Percentiles rank a stretch among this genome's conserved stretches.
These are phyloP conservation scores for Perca fluviatilis DNA, from an alignment of 2,113 vertebrate genomes.

Conservation along the genomic window DNA sequence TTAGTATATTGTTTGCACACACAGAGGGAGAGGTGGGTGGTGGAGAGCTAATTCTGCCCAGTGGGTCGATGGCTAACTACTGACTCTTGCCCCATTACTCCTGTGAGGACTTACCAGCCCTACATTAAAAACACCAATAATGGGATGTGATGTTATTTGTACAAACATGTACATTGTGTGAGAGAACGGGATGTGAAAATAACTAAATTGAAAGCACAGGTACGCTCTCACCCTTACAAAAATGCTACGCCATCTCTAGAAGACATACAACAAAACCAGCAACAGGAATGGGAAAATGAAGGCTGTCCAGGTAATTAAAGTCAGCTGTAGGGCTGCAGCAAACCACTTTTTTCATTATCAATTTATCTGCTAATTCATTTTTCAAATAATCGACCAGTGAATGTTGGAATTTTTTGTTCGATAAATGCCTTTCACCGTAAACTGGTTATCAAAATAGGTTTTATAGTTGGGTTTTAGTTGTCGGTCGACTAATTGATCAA, in stretches of 20 bases:
- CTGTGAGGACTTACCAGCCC: conserved; percentile 7
- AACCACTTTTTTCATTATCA: not conserved
- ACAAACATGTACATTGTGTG: not conserved
- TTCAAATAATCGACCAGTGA: not conserved
- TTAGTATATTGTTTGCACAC: conserved; percentile 76
- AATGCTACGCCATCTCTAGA: not conserved
- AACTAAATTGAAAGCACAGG: not conserved
- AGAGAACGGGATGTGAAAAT: not conserved
- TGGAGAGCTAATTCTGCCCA: conserved; percentile 32
- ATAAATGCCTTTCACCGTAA: not conserved
- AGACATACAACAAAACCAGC: not conserved
- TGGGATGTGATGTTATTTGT: not conserved
- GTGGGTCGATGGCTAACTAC: conserved; percentile 54
- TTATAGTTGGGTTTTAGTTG: not conserved
- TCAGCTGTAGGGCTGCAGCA: not conserved
- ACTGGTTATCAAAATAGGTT: not conserved
- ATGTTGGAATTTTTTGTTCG: not conserved
- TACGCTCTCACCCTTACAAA: not conserved
- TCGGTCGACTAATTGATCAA: not conserved
- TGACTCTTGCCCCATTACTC: conserved; percentile 51
- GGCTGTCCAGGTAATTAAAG: not conserved
- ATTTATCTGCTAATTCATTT: not conserved
- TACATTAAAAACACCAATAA: conserved; percentile 40
- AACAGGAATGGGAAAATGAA: not conserved
- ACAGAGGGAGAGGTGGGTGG: conserved; percentile 38